Evolutionary conservation across 2,888 invertebrate genomes (phyloP), one percentile per base, ranked within the genome.

Genomic region (Hydriomena furcata): DNA sequence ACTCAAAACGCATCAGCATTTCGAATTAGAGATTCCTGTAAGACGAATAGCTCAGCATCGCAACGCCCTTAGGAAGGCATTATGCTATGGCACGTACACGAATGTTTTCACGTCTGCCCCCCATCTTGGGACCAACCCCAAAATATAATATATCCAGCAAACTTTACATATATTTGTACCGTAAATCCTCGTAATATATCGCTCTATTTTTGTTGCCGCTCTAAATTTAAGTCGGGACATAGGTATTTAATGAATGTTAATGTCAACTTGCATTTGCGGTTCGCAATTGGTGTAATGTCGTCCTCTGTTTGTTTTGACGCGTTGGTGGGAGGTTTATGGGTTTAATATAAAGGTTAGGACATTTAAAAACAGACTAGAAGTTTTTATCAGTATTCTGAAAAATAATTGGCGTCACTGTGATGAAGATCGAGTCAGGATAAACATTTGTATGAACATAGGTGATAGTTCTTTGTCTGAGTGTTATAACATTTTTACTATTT

Each of bases 81-180:
- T 90, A 90, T 90, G 90, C 89, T 76, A 73, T 77, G 77, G 89
- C 90, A 90, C 90, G 90, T 87, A 82, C 71, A 71, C 74, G 84
- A 81, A 88, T 89, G 82, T 84, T 89, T 89, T 82, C 90, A 90
- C 90, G 90, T 84, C 78, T 76, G 79, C 76, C 82, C 78, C 81
- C 79, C 84, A 78, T 82, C 84, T 82, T 76, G 79, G 79, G 76
- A 70, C 83, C 84, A 76, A 83, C 87, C 90, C 89, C 87, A 82
- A 77, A 83, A 87, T 85, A 90, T 90, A 89, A 90, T 90, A 89
- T 87, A 89, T 89, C 84, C 84, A 75, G 82, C 82, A 88, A 90
- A 90, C 90, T 90, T 90, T 87, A 90, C 90, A 90, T 90, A 90
- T 90, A 90, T 90, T 90, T 90, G 90, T 89, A 84, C 85, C 84